Evolutionary conservation across 1,140 invertebrate species (phyloP), one percentile per base, ranked within the genome.

Genomic region (Philopotamus ludificatus): DNA sequence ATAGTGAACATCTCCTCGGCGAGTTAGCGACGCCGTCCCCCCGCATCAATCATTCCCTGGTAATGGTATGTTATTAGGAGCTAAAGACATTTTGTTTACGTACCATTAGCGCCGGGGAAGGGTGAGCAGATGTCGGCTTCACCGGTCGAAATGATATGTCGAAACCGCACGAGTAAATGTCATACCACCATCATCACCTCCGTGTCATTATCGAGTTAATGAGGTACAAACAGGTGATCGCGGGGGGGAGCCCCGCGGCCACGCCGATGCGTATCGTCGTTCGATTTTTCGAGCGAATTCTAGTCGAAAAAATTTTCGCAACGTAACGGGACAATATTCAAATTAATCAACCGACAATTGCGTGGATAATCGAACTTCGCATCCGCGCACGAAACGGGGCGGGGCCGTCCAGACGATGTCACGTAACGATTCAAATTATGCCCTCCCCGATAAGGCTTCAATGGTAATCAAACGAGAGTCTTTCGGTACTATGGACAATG

Each of bases 81-180:
- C 57, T 60, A 60, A 60, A 60, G 57, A 60, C 57, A 60, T 60
- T 60, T 57, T 42, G 39, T 57, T 57, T 57, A 34, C 28, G 44
- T 20, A 47, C 44, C 44, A 47, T 47, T 47, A 47, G 23, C 57
- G 41, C 47, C 28, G 57, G 23, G 44, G 41, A 22, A 21, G 57
- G 55, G 44, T 22, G 16, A 60, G 57, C 57, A 60, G 57, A 60
- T 60, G 57, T 60, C 45, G 20, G 1, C 18, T 15, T 12, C 34
- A 47, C 44, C 44, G 44, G 44, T 47, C 18, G 10, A 47, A 47
- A 47, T 47, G 44, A 47, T 47, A 47, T 7, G 8, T 47, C 44
- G 15, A 20, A 47, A 20, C 44, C 18, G 18, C 18, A 7, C 15
- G 44, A 47, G 26, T 47, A 60, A 60, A 60, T 60, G 57, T 60